These are phyloP conservation scores for Oscheius sp. DNA, from an alignment of 2,888 invertebrate genomes.

Conservation along the genomic window DNA sequence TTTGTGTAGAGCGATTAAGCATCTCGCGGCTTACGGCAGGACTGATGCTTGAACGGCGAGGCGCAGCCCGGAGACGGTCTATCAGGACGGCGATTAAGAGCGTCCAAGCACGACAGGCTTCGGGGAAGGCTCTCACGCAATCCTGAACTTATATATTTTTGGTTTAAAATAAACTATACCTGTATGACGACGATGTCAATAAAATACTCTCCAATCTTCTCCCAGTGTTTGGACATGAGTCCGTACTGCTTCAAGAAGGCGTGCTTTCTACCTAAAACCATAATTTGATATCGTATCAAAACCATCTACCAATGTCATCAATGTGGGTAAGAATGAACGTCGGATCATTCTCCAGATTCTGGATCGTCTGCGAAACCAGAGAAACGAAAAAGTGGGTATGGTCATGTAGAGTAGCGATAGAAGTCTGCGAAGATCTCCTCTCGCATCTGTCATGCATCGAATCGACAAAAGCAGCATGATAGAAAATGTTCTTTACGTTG, in stretches of 20 bases:
- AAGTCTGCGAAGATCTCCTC: slow-evolving; percentile 49
- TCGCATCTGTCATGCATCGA: slow-evolving; percentile 67
- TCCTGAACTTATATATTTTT: slow-evolving; percentile 51
- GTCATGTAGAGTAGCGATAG: slow-evolving; percentile 67
- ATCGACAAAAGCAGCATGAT: slow-evolving; percentile 70
- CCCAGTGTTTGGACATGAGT: slow-evolving; percentile 67
- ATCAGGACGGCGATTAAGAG: slow-evolving; percentile 67
- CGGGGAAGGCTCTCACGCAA: slow-evolving; percentile 68
- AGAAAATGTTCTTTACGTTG: slow-evolving; percentile 67
- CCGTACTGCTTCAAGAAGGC: slow-evolving; percentile 64
- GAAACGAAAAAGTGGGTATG: slow-evolving; percentile 72
- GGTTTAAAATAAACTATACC: slow-evolving; percentile 38
- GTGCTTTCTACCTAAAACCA: slow-evolving; percentile 62
- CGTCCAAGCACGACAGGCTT: slow-evolving; percentile 69
- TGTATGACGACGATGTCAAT: slow-evolving; percentile 69
- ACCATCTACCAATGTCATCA: slow-evolving; percentile 61
- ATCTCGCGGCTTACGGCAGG: slow-evolving; percentile 21
- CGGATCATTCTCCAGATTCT: slow-evolving; percentile 62
- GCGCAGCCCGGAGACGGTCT: slow-evolving; percentile 65
- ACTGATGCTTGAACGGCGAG: slow-evolving; percentile 49
- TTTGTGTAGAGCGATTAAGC: slow-evolving; percentile 11
- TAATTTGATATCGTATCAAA: neutral
- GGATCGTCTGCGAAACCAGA: slow-evolving; percentile 65
- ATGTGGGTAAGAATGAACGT: slow-evolving; percentile 66
- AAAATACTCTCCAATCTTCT: slow-evolving; percentile 68